Conservation (phyloP, 1,140 invertebrate genomes). For the Aphaenogaster ashmeadi region DNA sequence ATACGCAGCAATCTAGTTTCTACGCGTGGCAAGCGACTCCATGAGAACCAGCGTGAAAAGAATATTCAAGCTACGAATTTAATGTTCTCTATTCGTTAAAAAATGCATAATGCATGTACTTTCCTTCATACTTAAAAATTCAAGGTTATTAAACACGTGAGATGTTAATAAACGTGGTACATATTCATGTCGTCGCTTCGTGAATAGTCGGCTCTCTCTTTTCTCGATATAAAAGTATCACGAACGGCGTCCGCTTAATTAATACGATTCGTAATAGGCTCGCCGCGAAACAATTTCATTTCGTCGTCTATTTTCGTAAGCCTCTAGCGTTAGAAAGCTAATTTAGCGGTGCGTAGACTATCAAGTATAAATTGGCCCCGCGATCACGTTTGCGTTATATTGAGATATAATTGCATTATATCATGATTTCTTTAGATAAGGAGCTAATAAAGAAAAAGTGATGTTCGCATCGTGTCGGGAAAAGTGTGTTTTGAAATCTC, state of each 20-base stretch:
- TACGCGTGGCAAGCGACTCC: not conserved
- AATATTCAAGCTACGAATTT: conserved; percentile 11
- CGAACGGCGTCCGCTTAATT: not conserved
- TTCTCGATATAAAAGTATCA: conserved; percentile 25
- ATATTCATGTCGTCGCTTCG: conserved; percentile 34
- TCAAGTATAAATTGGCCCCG: not conserved
- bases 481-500: conserved; percentile 16
- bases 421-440: conserved; percentile 15
- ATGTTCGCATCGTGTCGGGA: not conserved
- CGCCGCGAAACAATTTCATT: conserved; percentile 30
- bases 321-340: conserved; percentile 33
- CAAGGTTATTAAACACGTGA: conserved; percentile 39
- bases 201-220: conserved; percentile 28
- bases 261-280: conserved; percentile 17
- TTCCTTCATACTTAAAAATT: not conserved
- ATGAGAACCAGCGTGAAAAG: not conserved
- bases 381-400: conserved; percentile 19
- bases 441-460: not conserved
- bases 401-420: conserved; percentile 8
- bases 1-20: not conserved
- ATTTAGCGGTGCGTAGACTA: conserved; percentile 31
- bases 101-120: conserved; percentile 28
- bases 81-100: not conserved
- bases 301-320: conserved; percentile 30
- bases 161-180: not conserved